Evolutionary conservation across 2,113 vertebrate genomes (phyloP).

Genomic region (Eidolon helvum): DNA sequence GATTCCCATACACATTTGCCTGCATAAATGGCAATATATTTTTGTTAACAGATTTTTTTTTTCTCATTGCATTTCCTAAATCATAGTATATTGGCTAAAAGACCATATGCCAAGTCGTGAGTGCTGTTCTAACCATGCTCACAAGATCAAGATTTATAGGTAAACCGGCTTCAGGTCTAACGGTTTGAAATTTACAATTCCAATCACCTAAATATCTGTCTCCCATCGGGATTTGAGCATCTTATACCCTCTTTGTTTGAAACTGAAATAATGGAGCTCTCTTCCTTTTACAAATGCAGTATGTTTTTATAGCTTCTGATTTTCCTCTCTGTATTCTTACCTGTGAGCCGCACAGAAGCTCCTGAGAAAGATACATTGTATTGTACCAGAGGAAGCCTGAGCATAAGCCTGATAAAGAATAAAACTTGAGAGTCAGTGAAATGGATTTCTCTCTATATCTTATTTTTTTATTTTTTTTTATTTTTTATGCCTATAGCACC

Average conservation of each 20-base stretch:
- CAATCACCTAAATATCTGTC: neutral
- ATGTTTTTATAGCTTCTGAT: constrained; percentile 16
- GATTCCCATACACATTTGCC: neutral
- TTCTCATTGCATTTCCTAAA: neutral
- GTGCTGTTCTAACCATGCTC: neutral
- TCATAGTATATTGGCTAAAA: neutral
- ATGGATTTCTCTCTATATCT: neutral
- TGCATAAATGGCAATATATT: neutral
- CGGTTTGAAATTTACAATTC: neutral
- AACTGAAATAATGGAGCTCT: neutral
- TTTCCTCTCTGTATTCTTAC: constrained; percentile 45
- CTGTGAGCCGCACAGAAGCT: neutral
- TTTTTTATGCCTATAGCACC: no score
- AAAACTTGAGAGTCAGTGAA: constrained; percentile 18
- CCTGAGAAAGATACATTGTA: neutral
- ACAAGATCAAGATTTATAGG: neutral
- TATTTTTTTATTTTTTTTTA: neutral
- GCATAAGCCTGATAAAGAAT: neutral
- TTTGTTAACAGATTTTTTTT: neutral
- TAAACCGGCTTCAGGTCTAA: neutral
- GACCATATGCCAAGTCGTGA: fast-evolving
- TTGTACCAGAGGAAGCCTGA: neutral
- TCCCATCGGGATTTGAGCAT: neutral
- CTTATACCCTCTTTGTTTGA: neutral
- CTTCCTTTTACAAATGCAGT: neutral